Evolutionary conservation across 2,113 vertebrate species (phyloP), one percentile per base, ranked within the genome.

Genomic region (Heliornis fulica): DNA sequence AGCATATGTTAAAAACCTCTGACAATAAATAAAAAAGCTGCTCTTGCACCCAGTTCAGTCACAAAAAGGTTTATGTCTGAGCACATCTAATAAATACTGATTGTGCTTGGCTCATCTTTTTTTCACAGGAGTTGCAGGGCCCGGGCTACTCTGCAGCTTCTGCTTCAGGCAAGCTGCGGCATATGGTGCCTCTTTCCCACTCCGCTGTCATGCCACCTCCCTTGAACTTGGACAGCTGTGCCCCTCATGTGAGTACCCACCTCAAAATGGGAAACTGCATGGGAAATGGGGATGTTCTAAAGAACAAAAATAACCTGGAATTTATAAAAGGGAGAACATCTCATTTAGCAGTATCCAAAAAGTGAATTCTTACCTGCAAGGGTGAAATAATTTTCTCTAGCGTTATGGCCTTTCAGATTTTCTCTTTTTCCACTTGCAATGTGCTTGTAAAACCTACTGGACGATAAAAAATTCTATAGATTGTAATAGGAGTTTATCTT

Each of bases 101-200:
- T 41, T 69, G 29, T 50, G 20, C 34, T 40, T 41, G 64, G 32
- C 46, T n/a, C 20, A 1, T 81, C n/a, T 14, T 63, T 97, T 70
- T 92, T 96, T 66, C 66, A 4, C 76, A 99, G 99, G 98, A 99
- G 89, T 93, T 98, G 46, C 98, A 98, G 87, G 98, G 98, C 64
- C 98, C 97, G 38, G 98, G 97, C 51, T 90, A 97, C 54, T 90
- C 50, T 3, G 74, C 95, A 54, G 51, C 91, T 76, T 53, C 85
- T 68, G 94, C 90, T 61, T 28, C 77, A 50, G 86, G 91, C 50
- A 94, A 85, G 75, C 96, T 85, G 41, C 57, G 69, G n/a, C 94
- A 88, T 38, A 7, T 31, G 9, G 32, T 81, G 19, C 64, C 94
- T 34, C 36, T 82, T 25, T 48, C 83, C 79, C 48, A 36, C 26